Conservation (phyloP, 2,888 invertebrate species). For the Netelia fuscicornis region DNA sequence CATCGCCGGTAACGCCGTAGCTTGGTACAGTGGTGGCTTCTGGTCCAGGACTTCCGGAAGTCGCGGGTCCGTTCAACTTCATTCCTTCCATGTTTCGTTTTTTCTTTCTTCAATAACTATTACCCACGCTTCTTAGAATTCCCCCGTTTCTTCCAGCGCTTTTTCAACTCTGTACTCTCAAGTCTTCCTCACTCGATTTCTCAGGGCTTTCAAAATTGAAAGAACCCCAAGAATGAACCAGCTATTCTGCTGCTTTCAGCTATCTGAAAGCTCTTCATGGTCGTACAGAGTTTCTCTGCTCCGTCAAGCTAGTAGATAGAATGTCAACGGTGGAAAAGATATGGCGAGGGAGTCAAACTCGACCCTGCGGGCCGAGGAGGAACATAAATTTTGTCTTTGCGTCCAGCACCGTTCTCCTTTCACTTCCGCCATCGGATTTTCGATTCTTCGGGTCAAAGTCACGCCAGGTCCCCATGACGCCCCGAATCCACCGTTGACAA, state of each 20-base stretch:
- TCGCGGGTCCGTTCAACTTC: constrained; percentile 76
- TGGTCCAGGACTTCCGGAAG: constrained; percentile 75
- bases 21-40: constrained; percentile 77
- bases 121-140: constrained; percentile 31
- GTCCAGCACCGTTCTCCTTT: constrained; percentile 66
- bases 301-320: constrained; percentile 18
- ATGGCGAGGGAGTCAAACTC: constrained; percentile 71
- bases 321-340: constrained; percentile 26
- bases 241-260: constrained; percentile 40
- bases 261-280: constrained; percentile 51
- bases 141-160: constrained; percentile 29
- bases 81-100: constrained; percentile 78
- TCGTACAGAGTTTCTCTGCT: constrained; percentile 25
- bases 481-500: constrained; percentile 19
- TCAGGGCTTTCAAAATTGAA: constrained; percentile 41
- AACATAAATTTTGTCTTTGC: constrained; percentile 74
- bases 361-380: constrained; percentile 75
- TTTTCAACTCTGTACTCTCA: constrained; percentile 23
- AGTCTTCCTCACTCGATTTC: constrained; percentile 56
- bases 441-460: constrained; percentile 30
- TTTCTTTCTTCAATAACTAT: constrained; percentile 11
- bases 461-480: constrained; percentile 45
- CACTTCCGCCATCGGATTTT: constrained; percentile 39
- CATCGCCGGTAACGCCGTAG: constrained; percentile 75
- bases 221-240: constrained; percentile 52